These are phyloP conservation scores for Crocuta crocuta DNA, from an alignment of 2,113 vertebrate species.

Conservation along the genomic window DNA sequence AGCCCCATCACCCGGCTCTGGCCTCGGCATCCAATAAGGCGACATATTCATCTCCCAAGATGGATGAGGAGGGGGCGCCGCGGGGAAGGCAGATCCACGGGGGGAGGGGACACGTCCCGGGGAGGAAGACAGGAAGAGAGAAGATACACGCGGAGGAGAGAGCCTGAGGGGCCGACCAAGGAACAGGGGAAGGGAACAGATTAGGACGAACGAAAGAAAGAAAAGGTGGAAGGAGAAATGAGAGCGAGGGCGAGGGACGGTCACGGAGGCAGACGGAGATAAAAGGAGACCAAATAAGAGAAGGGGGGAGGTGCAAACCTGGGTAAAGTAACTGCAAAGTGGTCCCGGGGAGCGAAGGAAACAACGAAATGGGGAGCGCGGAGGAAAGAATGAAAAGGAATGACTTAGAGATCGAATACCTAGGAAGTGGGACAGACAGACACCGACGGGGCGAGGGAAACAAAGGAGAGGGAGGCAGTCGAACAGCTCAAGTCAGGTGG, in stretches of 20 bases:
- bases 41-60: constrained; percentile 93
- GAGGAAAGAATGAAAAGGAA: neutral
- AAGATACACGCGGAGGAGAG: constrained; percentile 86
- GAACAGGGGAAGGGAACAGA: neutral
- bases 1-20: constrained; percentile 94
- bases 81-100: neutral
- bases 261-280: neutral
- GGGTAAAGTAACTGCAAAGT: neutral
- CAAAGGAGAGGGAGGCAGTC: neutral
- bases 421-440: neutral
- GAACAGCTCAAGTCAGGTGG: neutral
- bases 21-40: constrained; percentile 98
- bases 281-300: neutral
- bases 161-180: constrained; percentile 79
- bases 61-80: constrained; percentile 8
- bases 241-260: too few species aligned
- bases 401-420: neutral
- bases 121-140: constrained; percentile 92
- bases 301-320: accelerated
- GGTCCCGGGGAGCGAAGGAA: neutral
- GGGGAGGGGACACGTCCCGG: constrained; percentile 67
- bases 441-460: accelerated
- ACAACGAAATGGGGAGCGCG: neutral
- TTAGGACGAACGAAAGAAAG: neutral
- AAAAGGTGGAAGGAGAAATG: neutral